These are phyloP conservation scores for Malthinus seriepunctatus DNA, from an alignment of 2,888 invertebrate genomes.

Conservation along the genomic window DNA sequence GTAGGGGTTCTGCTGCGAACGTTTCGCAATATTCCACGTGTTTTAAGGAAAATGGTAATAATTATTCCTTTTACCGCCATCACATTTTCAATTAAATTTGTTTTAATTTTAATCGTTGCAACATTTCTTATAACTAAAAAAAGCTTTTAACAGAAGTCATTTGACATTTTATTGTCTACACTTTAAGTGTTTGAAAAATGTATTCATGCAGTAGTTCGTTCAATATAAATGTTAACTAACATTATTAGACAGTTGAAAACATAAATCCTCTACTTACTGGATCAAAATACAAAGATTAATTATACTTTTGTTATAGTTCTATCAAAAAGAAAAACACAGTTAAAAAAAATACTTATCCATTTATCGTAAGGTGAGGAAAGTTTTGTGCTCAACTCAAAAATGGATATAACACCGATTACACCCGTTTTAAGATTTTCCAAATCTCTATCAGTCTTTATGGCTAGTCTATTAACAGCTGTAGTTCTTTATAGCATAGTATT, in stretches of 20 bases:
- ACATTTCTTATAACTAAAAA: not conserved
- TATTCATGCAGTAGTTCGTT: not conserved
- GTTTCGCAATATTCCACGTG: slow-evolving; percentile 4
- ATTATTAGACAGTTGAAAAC: slow-evolving; percentile 2
- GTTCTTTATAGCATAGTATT: too few species aligned
- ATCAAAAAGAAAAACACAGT: too few species aligned
- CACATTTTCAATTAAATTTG: slow-evolving; percentile 1
- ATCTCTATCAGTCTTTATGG: too few species aligned
- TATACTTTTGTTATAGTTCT: too few species aligned
- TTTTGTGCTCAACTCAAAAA: too few species aligned
- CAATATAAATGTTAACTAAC: not conserved
- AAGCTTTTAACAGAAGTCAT: not conserved
- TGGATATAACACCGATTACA: too few species aligned
- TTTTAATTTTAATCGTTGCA: slow-evolving; percentile 2
- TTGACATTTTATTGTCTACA: too few species aligned
- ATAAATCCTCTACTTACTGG: not conserved
- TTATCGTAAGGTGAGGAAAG: too few species aligned
- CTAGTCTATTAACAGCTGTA: too few species aligned
- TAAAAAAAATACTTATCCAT: too few species aligned
- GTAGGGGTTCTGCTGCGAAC: not conserved
- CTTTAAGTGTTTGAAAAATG: not conserved
- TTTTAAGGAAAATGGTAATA: not conserved
- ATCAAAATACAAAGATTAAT: not conserved
- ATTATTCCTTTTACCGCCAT: slow-evolving; percentile 1
- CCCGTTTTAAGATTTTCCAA: too few species aligned